These are phyloP conservation scores for Pediacus dermestoides DNA, from an alignment of 2,888 invertebrate genomes.

Conservation along the genomic window DNA sequence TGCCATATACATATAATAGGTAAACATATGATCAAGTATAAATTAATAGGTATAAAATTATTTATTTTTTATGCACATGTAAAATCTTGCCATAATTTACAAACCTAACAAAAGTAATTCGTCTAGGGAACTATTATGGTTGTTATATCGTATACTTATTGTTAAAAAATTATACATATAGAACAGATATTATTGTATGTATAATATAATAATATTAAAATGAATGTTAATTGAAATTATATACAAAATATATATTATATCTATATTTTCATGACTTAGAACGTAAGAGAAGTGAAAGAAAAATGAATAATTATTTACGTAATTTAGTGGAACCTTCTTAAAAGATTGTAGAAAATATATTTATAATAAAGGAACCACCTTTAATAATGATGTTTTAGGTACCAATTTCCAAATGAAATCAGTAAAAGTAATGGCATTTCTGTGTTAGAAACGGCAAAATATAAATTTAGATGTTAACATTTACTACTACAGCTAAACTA, in stretches of 20 bases:
- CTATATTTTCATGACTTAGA: slow-evolving; percentile 33
- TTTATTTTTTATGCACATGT: slow-evolving; percentile 14
- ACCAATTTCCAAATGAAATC: no score
- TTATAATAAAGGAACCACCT: no score
- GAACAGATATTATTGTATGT: slow-evolving; percentile 29
- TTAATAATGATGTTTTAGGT: no score
- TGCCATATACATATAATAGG: slow-evolving; percentile 5
- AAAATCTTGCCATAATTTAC: slow-evolving; percentile 31
- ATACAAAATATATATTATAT: slow-evolving; percentile 11
- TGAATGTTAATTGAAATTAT: not conserved
- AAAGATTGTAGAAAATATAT: no score
- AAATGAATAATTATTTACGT: no score
- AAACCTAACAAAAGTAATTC: slow-evolving; percentile 18
- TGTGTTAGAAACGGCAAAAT: no score
- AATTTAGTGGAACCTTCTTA: no score
- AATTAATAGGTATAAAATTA: slow-evolving; percentile 3
- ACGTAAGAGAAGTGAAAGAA: no score
- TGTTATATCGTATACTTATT: slow-evolving; percentile 27
- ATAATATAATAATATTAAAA: no score
- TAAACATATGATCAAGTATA: not conserved
- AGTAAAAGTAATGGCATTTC: no score
- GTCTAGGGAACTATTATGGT: slow-evolving; percentile 19
- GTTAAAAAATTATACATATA: no score
- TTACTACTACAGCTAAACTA: no score
- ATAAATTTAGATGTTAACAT: slow-evolving; percentile 5